These are phyloP conservation scores for Drosophila macrothrix DNA, from an alignment of 2,888 invertebrate species.

Conservation along the genomic window DNA sequence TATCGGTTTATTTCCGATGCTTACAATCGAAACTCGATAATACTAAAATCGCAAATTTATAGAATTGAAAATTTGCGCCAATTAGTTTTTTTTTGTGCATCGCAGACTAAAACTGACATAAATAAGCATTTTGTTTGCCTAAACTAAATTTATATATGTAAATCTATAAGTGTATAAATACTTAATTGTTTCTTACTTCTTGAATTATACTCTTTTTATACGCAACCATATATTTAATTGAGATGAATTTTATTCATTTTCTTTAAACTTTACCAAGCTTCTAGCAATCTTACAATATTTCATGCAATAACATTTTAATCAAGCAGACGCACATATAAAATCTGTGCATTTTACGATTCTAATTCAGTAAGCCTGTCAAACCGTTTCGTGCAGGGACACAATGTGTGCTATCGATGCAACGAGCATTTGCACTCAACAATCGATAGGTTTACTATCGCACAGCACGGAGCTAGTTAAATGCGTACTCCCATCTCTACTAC, in stretches of 20 bases:
- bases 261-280: background rate
- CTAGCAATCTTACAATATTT: background rate
- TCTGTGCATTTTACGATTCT: background rate
- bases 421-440: slow-evolving; percentile 10
- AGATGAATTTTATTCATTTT: background rate
- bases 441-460: slow-evolving; percentile 20
- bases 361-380: background rate
- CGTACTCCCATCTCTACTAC: slow-evolving; percentile 54
- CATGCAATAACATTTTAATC: background rate
- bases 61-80: background rate
- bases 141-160: background rate
- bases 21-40: slow-evolving; percentile 6
- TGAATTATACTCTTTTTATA: background rate
- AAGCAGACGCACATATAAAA: background rate
- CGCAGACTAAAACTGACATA: background rate
- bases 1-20: slow-evolving; percentile 33
- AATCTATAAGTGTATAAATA: background rate
- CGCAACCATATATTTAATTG: background rate
- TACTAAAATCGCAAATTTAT: background rate
- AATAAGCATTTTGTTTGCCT: background rate
- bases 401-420: slow-evolving; percentile 3
- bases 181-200: background rate
- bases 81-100: background rate
- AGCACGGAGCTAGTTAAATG: slow-evolving; percentile 7
- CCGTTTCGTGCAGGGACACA: background rate